Evolutionary conservation across 2,113 vertebrate species (phyloP), one percentile per base, ranked within the genome.

Genomic region (Xerus inauris): DNA sequence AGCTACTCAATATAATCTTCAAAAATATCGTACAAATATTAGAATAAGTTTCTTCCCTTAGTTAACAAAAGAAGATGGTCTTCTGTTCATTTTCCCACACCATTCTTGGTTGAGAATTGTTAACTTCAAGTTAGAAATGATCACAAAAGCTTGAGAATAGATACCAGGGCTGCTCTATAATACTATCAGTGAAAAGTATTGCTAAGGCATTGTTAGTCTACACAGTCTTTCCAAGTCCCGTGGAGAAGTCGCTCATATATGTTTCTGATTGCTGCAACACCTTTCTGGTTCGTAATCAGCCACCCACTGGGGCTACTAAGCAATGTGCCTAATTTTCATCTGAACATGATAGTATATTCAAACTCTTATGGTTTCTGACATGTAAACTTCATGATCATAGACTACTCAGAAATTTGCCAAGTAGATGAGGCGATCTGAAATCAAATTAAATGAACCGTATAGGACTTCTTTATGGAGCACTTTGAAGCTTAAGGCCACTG

Each of bases 21-120:
- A 54, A 85, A 95, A 89, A 49, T 49, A 89, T 49, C 71, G 80
- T 82, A 65, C 6, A 82, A 76, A 59, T 89, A 47, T 80, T 42
- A 47, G 42, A 19, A 49, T 76, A 51, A 22, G 38, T 77, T 91
- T 87, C 59, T 77, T 76, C 51, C 13, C 6, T 75, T 54, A 54
- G 20, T 51, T 77, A 72, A 67, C 84, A 77, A 92, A 81, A 32
- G 12, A 87, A 77, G 12, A 59, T 8, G 3, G 4, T 62, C 38
- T 76, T 57, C 45, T 32, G 14, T 26, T 71, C 26, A 81, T 81
- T 94, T 79, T 32, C 10, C 22, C 3, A 80, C 51, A 79, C 4
- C 20, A 9, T 62, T 88, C 38, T 16, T 59, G 30, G 45, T 38
- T 79, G 49, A 72, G 62, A 87, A 83, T 16, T 83, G 17, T 45